phyloP scores from a whole-genome alignment of 2,113 vertebrate species.

The Xenus cinereus region DNA sequence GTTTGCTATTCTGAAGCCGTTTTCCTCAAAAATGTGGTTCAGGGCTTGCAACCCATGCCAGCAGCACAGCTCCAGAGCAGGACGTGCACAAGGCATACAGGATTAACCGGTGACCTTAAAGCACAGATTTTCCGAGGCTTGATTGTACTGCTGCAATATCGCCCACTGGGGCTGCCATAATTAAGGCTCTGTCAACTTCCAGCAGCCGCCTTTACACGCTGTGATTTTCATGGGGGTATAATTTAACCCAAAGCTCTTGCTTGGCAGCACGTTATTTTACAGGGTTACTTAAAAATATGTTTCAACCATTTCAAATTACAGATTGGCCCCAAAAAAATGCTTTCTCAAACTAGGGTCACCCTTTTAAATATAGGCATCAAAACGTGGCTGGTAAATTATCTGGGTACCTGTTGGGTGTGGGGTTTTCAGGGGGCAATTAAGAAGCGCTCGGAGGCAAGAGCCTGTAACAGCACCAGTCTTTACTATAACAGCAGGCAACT shows the following conservation, averaged over 20 bases:
- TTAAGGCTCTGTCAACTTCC: constrained; percentile 28
- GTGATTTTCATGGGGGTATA: neutral
- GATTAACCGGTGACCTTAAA: neutral
- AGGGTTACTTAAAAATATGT: constrained; percentile 36
- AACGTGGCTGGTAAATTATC: neutral
- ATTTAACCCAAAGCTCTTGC: constrained; percentile 22
- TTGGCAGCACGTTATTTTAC: neutral
- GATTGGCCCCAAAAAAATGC: neutral
- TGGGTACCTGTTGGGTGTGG: neutral
- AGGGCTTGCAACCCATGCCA: accelerated
- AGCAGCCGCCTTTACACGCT: neutral
- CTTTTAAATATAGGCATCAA: neutral
- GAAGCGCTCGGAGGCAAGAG: neutral
- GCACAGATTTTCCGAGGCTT: neutral
- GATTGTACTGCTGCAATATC: neutral
- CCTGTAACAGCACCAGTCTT: neutral
- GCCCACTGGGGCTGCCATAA: neutral
- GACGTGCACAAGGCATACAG: neutral
- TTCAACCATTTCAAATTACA: constrained; percentile 18
- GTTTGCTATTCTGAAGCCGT: neutral
- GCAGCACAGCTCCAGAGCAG: neutral
- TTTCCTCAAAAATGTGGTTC: neutral
- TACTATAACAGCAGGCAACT: neutral
- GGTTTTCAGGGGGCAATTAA: neutral
- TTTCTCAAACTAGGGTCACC: neutral